Evolutionary conservation across 2,888 invertebrate species (phyloP).

Genomic region (Atethmia centrago): DNA sequence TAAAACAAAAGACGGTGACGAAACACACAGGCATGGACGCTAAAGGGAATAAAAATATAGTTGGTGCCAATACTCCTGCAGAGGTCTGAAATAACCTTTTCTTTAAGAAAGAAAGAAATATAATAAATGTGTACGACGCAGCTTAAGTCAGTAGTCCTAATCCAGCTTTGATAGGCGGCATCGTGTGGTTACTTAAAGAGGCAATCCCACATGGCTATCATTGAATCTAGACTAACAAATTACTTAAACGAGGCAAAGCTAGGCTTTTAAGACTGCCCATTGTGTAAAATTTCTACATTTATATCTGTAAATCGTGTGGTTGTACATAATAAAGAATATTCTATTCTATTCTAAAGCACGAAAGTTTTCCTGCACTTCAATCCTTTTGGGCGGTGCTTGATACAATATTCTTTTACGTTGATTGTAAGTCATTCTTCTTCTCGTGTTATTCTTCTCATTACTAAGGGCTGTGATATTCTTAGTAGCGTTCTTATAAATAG

Average conservation of each 20-base stretch:
- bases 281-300: not conserved
- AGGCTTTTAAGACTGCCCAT: not conserved
- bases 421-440: not conserved
- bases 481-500: not conserved
- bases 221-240: not conserved
- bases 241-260: not conserved
- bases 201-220: not conserved
- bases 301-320: not conserved
- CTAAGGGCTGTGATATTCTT: not conserved
- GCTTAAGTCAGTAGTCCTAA: not conserved
- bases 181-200: not conserved
- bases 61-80: not conserved
- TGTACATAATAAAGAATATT: not conserved
- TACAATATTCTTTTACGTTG: not conserved
- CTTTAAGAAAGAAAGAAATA: not conserved
- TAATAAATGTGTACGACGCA: not conserved
- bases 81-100: not conserved
- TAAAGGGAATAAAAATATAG: not conserved
- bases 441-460: not conserved
- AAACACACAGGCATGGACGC: not conserved
- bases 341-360: not conserved
- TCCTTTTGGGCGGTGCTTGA: not conserved
- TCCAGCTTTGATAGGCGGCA: not conserved
- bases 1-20: not conserved
- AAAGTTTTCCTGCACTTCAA: not conserved